These are phyloP conservation scores for Galerucella pusilla DNA, from an alignment of 2,888 invertebrate genomes.

Conservation along the genomic window DNA sequence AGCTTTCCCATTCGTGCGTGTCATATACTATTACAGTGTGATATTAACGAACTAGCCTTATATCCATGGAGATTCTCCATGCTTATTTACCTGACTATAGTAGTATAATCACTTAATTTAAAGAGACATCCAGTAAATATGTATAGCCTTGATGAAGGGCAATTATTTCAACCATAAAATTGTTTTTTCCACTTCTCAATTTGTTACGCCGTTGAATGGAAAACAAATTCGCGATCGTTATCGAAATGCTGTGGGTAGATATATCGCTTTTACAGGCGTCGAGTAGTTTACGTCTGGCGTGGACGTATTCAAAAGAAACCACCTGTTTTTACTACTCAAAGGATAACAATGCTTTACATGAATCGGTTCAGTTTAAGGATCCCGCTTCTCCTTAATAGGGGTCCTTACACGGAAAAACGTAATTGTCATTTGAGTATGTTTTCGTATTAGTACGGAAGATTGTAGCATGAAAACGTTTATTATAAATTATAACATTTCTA, in stretches of 20 bases:
- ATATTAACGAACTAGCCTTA: too few species aligned
- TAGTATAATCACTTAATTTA: too few species aligned
- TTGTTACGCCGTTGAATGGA: slow-evolving; percentile 38
- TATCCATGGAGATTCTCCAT: too few species aligned
- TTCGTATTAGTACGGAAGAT: slow-evolving; percentile 7
- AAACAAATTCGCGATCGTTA: slow-evolving; percentile 46
- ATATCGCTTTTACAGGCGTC: slow-evolving; percentile 18
- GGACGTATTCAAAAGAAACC: slow-evolving; percentile 36
- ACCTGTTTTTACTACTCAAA: slow-evolving; percentile 43
- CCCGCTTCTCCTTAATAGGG: slow-evolving; percentile 36
- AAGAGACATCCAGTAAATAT: too few species aligned
- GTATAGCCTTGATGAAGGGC: too few species aligned
- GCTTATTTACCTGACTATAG: too few species aligned
- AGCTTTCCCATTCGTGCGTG: too few species aligned
- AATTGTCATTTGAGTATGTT: slow-evolving; percentile 28
- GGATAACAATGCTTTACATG: slow-evolving; percentile 34
- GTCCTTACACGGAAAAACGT: slow-evolving; percentile 33
- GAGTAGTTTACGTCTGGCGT: slow-evolving; percentile 17
- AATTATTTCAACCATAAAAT: background rate
- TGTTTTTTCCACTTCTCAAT: slow-evolving; percentile 3
- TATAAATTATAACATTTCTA: too few species aligned
- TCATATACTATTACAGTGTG: too few species aligned
- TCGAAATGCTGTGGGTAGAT: slow-evolving; percentile 37
- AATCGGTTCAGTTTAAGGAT: slow-evolving; percentile 37
- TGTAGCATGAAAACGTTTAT: too few species aligned